phyloP scores from a whole-genome alignment of 2,113 vertebrate species.

The Struthio camelus region DNA sequence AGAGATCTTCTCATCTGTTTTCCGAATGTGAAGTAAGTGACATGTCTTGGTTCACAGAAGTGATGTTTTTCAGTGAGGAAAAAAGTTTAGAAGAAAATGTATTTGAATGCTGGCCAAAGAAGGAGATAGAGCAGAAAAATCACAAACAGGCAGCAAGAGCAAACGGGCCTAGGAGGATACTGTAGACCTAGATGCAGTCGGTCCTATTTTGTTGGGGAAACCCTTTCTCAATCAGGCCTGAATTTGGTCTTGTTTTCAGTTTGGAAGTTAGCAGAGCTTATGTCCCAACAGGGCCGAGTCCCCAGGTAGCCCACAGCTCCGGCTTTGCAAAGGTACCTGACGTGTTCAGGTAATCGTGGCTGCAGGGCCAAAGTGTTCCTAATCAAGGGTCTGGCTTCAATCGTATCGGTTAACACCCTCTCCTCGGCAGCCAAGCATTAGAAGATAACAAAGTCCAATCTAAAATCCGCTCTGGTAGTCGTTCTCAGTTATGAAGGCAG shows the following conservation, averaged over 20 bases:
- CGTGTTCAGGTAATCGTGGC: background rate
- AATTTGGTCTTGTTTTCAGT: background rate
- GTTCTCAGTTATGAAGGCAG: background rate
- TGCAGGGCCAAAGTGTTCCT: background rate
- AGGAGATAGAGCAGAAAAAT: background rate
- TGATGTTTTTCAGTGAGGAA: background rate
- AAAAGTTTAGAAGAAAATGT: background rate
- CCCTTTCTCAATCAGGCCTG: background rate
- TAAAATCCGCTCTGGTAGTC: background rate
- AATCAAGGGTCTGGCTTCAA: background rate
- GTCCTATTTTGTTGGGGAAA: background rate
- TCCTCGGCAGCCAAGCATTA: background rate
- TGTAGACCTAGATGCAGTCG: background rate
- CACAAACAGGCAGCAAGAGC: background rate
- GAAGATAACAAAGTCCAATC: slow-evolving; percentile 5
- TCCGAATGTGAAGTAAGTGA: background rate
- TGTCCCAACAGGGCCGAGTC: background rate
- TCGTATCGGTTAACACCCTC: background rate
- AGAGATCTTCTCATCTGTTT: background rate
- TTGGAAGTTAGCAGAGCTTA: background rate
- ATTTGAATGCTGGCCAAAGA: background rate
- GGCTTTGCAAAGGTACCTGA: background rate
- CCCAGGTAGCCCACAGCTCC: fast-evolving
- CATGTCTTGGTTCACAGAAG: background rate
- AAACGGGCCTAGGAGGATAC: background rate